A percentile compares a stretch with the other conserved stretches of the same genome.
These are phyloP conservation scores for Drosophila carrolli DNA, from an alignment of 1,140 invertebrate species.

Conservation along the genomic window DNA sequence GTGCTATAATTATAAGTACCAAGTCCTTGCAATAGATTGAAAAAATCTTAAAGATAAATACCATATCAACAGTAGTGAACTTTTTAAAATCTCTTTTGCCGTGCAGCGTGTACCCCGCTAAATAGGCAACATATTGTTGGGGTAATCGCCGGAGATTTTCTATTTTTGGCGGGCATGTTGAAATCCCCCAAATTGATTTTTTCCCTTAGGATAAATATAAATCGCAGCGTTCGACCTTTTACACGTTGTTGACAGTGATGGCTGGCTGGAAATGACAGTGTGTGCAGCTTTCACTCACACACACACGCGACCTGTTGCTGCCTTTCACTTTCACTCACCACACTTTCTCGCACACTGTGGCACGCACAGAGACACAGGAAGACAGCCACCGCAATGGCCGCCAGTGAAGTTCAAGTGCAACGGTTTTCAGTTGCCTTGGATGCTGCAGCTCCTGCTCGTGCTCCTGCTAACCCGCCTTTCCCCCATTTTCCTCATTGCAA, in stretches of 20 bases:
- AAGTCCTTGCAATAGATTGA: too few relatives aligned
- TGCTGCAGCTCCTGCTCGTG: slow-evolving; percentile 5
- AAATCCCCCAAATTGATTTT: slow-evolving; percentile 45
- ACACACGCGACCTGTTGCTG: slow-evolving; percentile 65
- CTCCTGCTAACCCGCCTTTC: slow-evolving; percentile 7
- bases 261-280: slow-evolving; percentile 18
- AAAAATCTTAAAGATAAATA: too few relatives aligned
- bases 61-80: too few relatives aligned
- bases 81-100: neutral
- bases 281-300: slow-evolving; percentile 15
- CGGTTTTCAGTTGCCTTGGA: slow-evolving; percentile 59
- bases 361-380: slow-evolving; percentile 10
- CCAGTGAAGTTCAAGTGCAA: slow-evolving; percentile 81
- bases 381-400: slow-evolving; percentile 45
- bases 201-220: slow-evolving; percentile 42
- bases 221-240: slow-evolving; percentile 39
- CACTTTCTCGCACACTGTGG: slow-evolving; percentile 3
- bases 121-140: slow-evolving; percentile 69
- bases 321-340: slow-evolving; percentile 64
- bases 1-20: too few relatives aligned
- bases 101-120: slow-evolving; percentile 24
- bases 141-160: slow-evolving; percentile 57
- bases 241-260: slow-evolving; percentile 46
- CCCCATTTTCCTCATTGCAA: slow-evolving; percentile 24
- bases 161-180: slow-evolving; percentile 53